These are phyloP conservation scores for Ferdinandea cuprea DNA, from an alignment of 2,888 invertebrate genomes.

Conservation along the genomic window DNA sequence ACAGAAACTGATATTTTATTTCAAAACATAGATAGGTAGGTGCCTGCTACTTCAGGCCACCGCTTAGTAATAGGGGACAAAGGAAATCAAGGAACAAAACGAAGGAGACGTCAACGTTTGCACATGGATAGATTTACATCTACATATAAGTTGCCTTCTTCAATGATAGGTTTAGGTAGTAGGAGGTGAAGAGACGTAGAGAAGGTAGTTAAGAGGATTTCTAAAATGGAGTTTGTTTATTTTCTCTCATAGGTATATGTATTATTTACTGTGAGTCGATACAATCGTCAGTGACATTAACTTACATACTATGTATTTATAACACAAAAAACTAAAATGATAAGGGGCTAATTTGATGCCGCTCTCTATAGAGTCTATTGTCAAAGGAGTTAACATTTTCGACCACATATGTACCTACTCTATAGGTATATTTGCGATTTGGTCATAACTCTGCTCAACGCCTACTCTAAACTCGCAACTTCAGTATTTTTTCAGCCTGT, in stretches of 20 bases:
- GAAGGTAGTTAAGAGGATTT: slow-evolving; percentile 12
- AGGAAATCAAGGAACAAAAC: slow-evolving; percentile 15
- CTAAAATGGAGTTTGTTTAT: slow-evolving; percentile 34
- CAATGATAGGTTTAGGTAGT: background rate
- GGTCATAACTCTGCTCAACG: no score
- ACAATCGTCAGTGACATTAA: slow-evolving; percentile 8
- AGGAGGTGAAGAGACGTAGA: no score
- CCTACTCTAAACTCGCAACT: no score
- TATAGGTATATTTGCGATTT: no score
- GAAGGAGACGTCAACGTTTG: slow-evolving; percentile 11
- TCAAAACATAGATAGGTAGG: slow-evolving; percentile 78
- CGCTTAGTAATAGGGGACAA: slow-evolving; percentile 26
- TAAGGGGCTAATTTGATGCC: no score
- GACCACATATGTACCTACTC: no score
- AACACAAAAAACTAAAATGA: background rate
- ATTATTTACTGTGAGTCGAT: background rate
- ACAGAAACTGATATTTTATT: slow-evolving; percentile 83
- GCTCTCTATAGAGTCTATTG: no score
- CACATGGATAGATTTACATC: slow-evolving; percentile 33
- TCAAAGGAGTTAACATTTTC: no score
- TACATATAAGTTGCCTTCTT: slow-evolving; percentile 3
- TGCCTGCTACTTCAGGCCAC: slow-evolving; percentile 41
- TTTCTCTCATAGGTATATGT: no score
- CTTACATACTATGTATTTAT: background rate
- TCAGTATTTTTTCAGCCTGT: no score